Evolutionary conservation across 2,113 vertebrate genomes (phyloP).

Genomic region (Toxostoma redivivum): DNA sequence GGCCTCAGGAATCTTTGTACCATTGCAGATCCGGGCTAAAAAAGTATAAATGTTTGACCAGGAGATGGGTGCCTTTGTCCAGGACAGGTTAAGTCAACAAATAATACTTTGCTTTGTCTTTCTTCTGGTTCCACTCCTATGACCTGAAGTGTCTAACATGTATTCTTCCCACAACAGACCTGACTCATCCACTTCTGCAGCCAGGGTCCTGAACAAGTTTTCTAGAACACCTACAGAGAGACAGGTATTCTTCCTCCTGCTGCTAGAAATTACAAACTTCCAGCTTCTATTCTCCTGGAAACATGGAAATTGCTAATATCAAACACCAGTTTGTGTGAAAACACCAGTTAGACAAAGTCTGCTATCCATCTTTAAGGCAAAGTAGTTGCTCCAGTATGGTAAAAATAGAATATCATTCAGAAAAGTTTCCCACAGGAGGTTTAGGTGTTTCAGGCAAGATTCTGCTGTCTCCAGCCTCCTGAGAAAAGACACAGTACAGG

Average conservation of each 20-base stretch:
- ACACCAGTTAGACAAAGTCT: not conserved
- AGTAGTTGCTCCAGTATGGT: not conserved
- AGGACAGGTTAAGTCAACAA: not conserved
- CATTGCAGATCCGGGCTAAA: not conserved
- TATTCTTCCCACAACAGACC: not conserved
- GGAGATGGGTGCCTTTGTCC: not conserved
- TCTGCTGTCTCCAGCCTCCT: not conserved
- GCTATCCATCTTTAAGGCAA: not conserved
- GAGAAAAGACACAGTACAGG: not conserved
- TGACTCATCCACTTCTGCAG: not conserved
- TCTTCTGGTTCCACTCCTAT: not conserved
- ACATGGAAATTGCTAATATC: not conserved
- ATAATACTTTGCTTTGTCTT: not conserved
- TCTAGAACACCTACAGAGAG: not conserved
- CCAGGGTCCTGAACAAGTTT: not conserved
- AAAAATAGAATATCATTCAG: not conserved
- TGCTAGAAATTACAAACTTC: not conserved
- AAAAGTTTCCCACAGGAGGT: not conserved
- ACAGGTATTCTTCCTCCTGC: not conserved
- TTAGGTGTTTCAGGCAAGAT: not conserved
- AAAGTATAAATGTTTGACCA: not conserved
- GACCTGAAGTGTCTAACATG: not conserved
- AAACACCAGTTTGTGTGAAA: not conserved
- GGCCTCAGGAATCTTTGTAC: not conserved
- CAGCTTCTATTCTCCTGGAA: not conserved